phyloP scores from a whole-genome alignment of 1,140 invertebrate genomes.

The Euwallacea similis region DNA sequence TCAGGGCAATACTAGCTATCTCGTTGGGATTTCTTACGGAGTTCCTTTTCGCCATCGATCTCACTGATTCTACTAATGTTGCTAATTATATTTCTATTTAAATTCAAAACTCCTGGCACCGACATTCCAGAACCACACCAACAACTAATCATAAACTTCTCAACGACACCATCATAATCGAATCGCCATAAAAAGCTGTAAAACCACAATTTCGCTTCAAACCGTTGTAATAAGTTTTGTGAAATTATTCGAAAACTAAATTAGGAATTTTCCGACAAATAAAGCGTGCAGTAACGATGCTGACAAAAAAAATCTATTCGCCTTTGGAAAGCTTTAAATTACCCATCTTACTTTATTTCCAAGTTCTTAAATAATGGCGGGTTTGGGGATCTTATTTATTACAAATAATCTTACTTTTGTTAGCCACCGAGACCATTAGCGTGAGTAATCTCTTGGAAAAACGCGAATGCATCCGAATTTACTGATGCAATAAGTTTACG shows the following conservation, averaged over 20 bases:
- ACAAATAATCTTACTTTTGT: constrained; percentile 19
- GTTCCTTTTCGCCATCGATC: too few species aligned
- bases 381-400: constrained; percentile 27
- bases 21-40: too few species aligned
- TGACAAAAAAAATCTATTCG: constrained; percentile 30
- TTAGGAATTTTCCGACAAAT: constrained; percentile 32
- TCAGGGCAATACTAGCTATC: too few species aligned
- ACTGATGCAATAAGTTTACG: too few species aligned
- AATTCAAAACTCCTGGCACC: not conserved
- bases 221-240: constrained; percentile 18
- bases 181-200: constrained; percentile 19
- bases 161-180: not conserved
- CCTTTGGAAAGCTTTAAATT: constrained; percentile 34
- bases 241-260: constrained; percentile 31
- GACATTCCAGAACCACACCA: not conserved
- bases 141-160: not conserved
- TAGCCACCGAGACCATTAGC: not conserved
- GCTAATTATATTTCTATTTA: not conserved
- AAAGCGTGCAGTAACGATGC: constrained; percentile 19
- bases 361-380: constrained; percentile 19
- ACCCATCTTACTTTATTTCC: constrained; percentile 34
- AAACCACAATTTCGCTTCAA: constrained; percentile 17
- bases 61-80: too few species aligned
- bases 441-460: not conserved
- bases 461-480: too few species aligned